A percentile compares a stretch with the other conserved stretches of the same genome.
phyloP scores from a whole-genome alignment of 2,888 invertebrate genomes.

The Pollenia labialis region DNA sequence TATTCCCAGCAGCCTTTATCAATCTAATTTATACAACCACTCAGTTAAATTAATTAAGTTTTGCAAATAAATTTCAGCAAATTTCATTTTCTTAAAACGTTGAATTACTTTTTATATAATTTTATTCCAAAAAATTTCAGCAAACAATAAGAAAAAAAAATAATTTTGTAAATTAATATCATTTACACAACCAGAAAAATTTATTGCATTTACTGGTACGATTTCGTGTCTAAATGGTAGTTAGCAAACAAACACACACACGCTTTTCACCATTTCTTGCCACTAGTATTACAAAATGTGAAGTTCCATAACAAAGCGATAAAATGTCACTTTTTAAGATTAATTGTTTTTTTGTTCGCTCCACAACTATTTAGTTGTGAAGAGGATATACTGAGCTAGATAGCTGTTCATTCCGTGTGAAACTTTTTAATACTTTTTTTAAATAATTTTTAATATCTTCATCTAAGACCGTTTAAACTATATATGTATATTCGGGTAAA shows the following conservation, averaged over 20 bases:
- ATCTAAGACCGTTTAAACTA: no score
- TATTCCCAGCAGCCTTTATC: neutral
- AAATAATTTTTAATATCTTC: no score
- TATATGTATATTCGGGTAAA: no score
- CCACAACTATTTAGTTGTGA: no score
- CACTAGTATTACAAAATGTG: neutral
- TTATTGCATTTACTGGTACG: constrained; percentile 13
- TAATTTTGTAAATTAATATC: constrained; percentile 19
- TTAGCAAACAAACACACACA: neutral
- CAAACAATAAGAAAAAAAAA: constrained; percentile 6
- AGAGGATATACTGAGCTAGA: no score
- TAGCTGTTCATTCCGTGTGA: no score
- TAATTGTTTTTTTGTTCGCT: no score
- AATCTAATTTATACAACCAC: neutral
- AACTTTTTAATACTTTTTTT: no score
- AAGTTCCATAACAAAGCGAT: neutral
- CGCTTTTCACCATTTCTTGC: neutral
- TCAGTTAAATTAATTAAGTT: constrained; percentile 23
- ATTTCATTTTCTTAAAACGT: neutral
- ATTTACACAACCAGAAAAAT: constrained; percentile 40
- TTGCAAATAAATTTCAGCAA: constrained; percentile 16
- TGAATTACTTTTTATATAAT: constrained; percentile 9
- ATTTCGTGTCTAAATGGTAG: neutral
- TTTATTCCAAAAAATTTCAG: neutral
- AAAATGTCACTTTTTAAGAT: no score